Evolutionary conservation across 2,797 vertebrate species (phyloP), one percentile per base, ranked within the genome.

Genomic region (Notolabrus celidotus): DNA sequence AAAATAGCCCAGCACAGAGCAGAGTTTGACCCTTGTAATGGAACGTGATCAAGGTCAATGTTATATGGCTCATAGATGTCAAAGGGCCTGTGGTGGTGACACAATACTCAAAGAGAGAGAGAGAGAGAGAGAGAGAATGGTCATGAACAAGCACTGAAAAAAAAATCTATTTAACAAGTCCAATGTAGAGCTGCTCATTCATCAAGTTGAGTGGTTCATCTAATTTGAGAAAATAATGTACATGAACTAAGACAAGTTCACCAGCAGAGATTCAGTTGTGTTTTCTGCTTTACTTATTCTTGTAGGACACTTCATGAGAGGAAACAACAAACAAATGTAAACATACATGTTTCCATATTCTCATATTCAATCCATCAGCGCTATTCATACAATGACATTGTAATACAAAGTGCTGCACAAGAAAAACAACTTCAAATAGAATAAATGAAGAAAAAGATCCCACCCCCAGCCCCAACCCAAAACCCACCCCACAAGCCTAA

Each of bases 1-100:
- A 86, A 90, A 89, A 86, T 82, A 87, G 65, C 76, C 58, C 67
- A 16, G 65, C 53, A 56, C 56, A 72, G 67, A 57, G 59, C 64
- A 38, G 20, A 16, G 62, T 59, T 64, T 25, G 38, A 39, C 59
- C 65, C 55, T 54, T 23, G 53, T 75, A 74, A 83, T 77, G 77
- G 65, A 84, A 85, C 15, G 43, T 76, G 72, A 81, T 52, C 71
- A 80, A 77, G 82, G 84, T 88, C 84, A 74, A 14, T 39, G 63
- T 58, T 56, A 64, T 43, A 65, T 25, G 38, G 54, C 75, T 77
- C 36, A 69, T 54, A 54, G 68, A 75, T 50, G 67, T 68, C 60
- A 58, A 38, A 39, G 38, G 67, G 60, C 43, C 41, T 33, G n/a
- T n/a, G 33, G 2, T 43, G 56, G 33, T 68, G 72, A 86, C 1